Percentiles rank a stretch among this genome's conserved stretches.
Evolutionary conservation across 2,113 vertebrate species (phyloP).

Genomic region (Canis aureus): DNA sequence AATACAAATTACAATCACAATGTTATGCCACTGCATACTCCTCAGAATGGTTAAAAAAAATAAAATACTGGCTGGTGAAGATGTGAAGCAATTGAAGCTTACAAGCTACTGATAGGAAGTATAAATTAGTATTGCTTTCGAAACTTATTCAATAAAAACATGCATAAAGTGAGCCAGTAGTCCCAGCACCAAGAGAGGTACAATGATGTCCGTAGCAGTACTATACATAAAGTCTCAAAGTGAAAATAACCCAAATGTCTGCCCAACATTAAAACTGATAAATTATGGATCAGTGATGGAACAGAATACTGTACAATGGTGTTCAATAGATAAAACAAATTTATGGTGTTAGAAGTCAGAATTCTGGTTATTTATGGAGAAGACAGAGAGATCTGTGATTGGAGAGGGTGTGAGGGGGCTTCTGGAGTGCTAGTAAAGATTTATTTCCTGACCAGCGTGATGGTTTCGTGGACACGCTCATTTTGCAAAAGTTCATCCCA

Average conservation of each 20-base stretch:
- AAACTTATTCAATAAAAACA: slow-evolving; percentile 21
- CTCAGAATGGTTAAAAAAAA: not conserved
- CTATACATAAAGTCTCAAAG: not conserved
- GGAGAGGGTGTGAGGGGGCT: not conserved
- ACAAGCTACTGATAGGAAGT: not conserved
- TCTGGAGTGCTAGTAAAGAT: not conserved
- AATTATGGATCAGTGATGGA: not conserved
- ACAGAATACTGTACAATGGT: not conserved
- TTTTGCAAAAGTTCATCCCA: not conserved
- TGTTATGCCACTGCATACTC: not conserved
- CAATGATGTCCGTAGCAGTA: not conserved
- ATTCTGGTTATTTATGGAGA: not conserved
- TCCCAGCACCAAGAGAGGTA: not conserved
- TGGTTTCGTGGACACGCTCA: not conserved
- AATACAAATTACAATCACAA: slow-evolving; percentile 12
- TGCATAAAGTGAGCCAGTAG: not conserved
- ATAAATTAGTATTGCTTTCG: not conserved
- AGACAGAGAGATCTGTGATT: not conserved
- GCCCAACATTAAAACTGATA: slow-evolving; percentile 5
- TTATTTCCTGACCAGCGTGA: not conserved
- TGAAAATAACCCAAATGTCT: slow-evolving; percentile 26
- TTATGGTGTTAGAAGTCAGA: not conserved
- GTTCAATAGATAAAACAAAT: not conserved
- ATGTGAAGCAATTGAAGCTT: not conserved
- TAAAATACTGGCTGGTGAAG: not conserved